Evolutionary conservation across 2,888 invertebrate species (phyloP).

Genomic region (Nephrotoma flavescens): DNA sequence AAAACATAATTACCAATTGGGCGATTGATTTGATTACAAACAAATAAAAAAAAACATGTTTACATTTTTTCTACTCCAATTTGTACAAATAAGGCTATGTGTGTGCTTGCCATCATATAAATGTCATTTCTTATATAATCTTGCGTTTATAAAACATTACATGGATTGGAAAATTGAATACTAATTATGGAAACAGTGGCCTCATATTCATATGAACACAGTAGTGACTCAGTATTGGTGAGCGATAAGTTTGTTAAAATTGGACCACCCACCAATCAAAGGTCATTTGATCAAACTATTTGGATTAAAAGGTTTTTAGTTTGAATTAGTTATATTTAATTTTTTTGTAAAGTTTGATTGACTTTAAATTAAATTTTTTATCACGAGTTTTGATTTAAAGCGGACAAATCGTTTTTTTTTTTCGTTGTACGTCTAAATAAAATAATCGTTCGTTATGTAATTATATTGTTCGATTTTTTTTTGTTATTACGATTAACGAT

Average conservation of each 20-base stretch:
- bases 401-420: not conserved
- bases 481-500: not conserved
- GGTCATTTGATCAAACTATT: not conserved
- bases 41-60: not conserved
- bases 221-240: not conserved
- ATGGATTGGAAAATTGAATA: not conserved
- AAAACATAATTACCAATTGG: not conserved
- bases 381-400: not conserved
- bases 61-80: not conserved
- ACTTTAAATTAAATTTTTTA: not conserved
- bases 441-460: not conserved
- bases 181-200: not conserved
- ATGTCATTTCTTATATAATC: not conserved
- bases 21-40: not conserved
- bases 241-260: not conserved
- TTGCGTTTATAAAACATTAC: not conserved
- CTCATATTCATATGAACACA: not conserved
- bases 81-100: not conserved
- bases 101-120: not conserved
- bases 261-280: not conserved
- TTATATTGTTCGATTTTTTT: not conserved
- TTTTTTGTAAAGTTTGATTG: not conserved
- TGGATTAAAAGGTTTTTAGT: not conserved
- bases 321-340: not conserved
- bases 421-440: not conserved